Base-by-base conservation (phyloP, 2,113 vertebrate species). In the Suncus etruscus region DNA sequence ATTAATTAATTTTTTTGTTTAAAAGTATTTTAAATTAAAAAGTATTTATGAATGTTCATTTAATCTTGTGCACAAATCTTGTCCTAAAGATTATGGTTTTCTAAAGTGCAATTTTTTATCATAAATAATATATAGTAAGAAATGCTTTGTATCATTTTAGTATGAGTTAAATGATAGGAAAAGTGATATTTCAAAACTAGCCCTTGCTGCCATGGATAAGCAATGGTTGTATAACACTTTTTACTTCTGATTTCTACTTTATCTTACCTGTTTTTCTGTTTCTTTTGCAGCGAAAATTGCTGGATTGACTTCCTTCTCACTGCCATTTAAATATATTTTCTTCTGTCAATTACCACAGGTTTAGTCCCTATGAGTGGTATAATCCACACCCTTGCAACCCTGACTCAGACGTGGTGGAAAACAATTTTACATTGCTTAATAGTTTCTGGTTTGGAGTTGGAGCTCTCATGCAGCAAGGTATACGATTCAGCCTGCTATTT, bases 401-500 rank as follows among this genome's bases (percentile, higher is more conserved):
- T 72, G 99, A 99, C 98, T 99, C 99, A 97, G 99, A 99, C 98
- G 99, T 99, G 98, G 99, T 99, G 99, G 99, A 99, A 99, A 99
- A 99, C 98, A 99, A 99, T 99, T 99, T 99, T 98, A 99, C 99
- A 97, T 99, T 99, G 98, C 99, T 99, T 98, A 99, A 99, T 99
- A 99, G 99, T 99, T 99, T 99, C 99, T 99, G 99, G 99, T 99
- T 99, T 98, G 99, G 99, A 99, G 99, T 99, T 99, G 99, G 99
- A 99, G 99, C 99, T 99, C 99, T 99, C 99, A 99, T 99, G 99
- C 99, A 99, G 99, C 99, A 99, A 99, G 99, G 99, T 99, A 99
- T 98, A 99, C 99, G 99, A 98, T 98, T 98, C 98, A 98, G 99
- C 98, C 98, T 99, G 98, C 97, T 98, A 96, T 97, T 98, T 98